These are phyloP conservation scores for Falco berigora DNA, from an alignment of 2,797 vertebrate genomes.

Conservation along the genomic window DNA sequence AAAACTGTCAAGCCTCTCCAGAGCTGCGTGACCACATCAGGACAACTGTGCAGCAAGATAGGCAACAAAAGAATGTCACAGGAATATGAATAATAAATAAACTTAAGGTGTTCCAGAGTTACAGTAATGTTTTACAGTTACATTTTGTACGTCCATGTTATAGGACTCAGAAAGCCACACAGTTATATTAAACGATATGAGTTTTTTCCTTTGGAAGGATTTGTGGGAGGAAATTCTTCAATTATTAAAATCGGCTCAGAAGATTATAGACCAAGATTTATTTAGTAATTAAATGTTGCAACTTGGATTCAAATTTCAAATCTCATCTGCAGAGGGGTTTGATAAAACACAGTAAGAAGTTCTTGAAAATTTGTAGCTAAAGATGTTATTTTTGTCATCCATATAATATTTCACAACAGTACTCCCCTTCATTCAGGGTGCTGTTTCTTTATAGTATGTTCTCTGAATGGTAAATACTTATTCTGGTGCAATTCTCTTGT, in stretches of 20 bases:
- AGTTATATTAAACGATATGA: neutral
- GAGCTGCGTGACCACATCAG: neutral
- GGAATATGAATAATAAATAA: neutral
- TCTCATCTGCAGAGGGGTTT: neutral
- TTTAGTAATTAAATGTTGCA: constrained; percentile 27
- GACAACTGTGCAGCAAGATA: neutral
- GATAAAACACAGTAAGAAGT: neutral
- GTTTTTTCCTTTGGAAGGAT: neutral
- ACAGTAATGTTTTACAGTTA: neutral
- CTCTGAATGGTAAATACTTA: neutral
- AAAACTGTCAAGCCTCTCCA: neutral
- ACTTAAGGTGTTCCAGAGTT: neutral
- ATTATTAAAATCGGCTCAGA: constrained; percentile 40
- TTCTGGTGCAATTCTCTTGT: neutral
- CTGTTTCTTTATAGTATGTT: neutral
- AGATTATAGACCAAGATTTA: constrained; percentile 56
- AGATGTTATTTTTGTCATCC: neutral
- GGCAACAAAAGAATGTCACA: neutral
- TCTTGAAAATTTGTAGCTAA: neutral
- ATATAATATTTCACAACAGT: neutral
- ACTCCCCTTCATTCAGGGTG: neutral
- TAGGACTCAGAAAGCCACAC: neutral
- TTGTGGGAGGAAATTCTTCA: constrained; percentile 17
- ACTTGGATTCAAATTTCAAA: neutral
- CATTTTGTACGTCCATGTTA: neutral